These are phyloP conservation scores for Strix aluco DNA, from an alignment of 2,113 vertebrate species.

Conservation along the genomic window DNA sequence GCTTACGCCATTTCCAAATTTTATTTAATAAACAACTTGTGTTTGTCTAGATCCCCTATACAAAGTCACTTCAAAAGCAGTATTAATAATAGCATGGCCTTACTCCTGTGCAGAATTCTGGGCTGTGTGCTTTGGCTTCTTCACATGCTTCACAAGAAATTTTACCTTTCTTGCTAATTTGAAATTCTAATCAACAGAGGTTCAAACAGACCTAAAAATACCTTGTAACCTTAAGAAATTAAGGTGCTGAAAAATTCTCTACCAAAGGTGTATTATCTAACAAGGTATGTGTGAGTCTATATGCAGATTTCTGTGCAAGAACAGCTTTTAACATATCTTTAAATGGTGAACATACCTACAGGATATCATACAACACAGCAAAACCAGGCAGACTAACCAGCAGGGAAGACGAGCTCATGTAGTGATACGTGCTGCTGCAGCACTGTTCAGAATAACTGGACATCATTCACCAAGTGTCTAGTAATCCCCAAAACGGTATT, in stretches of 20 bases:
- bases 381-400: neutral
- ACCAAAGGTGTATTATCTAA: neutral
- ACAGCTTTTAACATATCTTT: neutral
- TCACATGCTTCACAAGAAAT: neutral
- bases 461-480: neutral
- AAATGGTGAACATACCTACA: neutral
- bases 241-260: neutral
- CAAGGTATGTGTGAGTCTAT: neutral
- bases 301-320: neutral
- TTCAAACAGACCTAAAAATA: constrained; percentile 33
- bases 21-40: neutral
- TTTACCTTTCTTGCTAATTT: constrained; percentile 21
- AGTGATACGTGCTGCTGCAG: neutral
- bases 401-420: neutral
- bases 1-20: neutral
- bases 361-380: neutral
- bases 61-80: neutral
- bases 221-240: neutral
- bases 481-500: neutral
- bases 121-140: neutral
- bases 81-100: neutral
- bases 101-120: neutral
- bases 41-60: neutral
- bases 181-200: constrained; percentile 42
- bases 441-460: neutral